Evolutionary conservation across 64 coral and sea anemone genomes (phyloP), one percentile per base, ranked within the genome.

Genomic region (Montipora foliosa): DNA sequence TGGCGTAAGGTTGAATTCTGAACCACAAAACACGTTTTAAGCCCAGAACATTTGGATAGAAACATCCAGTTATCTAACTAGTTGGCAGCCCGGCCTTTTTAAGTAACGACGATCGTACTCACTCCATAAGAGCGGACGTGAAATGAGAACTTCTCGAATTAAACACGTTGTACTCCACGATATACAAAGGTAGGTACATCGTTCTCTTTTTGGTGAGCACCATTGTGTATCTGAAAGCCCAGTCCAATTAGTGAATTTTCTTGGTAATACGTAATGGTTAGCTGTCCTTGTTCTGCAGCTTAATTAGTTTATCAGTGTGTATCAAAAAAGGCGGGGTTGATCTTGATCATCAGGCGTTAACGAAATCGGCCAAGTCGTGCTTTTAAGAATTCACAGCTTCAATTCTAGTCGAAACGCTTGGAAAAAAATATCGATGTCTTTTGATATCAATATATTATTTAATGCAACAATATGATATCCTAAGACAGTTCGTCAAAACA

Each of bases 251-350:
- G 82, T 86, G 82, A 86, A 71, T 71, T 86, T 86, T 86, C 46
- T 50, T 72, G 81, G 48, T 86, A 86, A 44, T 45, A 86, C 49
- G 82, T 71, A 57, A 72, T 64, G 51, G 71, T 86, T 86, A 86
- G 71, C 47, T 86, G 66, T 12, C 45, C 82, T 86, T 71, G 46
- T 86, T 71, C 82, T 86, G 13, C 19, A 50, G 82, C 66, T 51
- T 71, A 86, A 86, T 86, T 71, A 71, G 82, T 70, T 86, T 71
- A 72, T 71, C 66, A 86, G 82, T 50, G 64, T 48, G 66, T 48
- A 70, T 72, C 67, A 46, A 70, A 72, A 2, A 15, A 68, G 82
- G 64, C 62, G 82, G 82, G 8, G 62, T 8, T 44, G 13, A 24
- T 49, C 19, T 4, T 10, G 5, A 48, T 71, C 82, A 86, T 47